A percentile compares a stretch with the other conserved stretches of the same genome.
These are phyloP conservation scores for Aporophyla nigra DNA, from an alignment of 2,888 invertebrate genomes.

Conservation along the genomic window DNA sequence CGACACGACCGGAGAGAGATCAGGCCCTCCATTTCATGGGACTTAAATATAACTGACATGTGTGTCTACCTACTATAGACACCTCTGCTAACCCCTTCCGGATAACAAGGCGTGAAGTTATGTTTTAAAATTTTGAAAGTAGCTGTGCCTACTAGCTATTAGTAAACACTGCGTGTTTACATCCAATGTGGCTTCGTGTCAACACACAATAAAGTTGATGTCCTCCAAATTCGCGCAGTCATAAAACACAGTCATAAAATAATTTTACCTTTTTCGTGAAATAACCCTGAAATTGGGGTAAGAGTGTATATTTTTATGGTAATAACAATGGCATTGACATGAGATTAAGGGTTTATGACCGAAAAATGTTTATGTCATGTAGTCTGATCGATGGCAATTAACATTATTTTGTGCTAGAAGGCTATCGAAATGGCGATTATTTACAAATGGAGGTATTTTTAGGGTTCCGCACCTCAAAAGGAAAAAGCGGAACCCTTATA, in stretches of 20 bases:
- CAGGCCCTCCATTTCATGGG: no score
- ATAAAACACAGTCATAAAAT: constrained; percentile 35
- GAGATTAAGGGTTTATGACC: constrained; percentile 18
- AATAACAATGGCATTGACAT: constrained; percentile 24
- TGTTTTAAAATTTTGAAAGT: not conserved
- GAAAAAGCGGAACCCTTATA: no score
- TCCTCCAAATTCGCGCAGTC: constrained; percentile 3
- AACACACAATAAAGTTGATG: constrained; percentile 32
- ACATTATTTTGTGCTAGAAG: not conserved
- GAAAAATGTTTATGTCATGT: constrained; percentile 10
- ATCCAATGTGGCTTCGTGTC: constrained; percentile 27
- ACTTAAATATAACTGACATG: no score
- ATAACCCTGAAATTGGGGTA: constrained; percentile 31
- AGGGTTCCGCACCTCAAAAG: no score
- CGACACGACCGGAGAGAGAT: no score
- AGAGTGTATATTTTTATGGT: constrained; percentile 26
- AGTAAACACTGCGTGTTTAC: constrained; percentile 8
- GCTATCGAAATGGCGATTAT: not conserved
- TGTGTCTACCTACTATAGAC: no score
- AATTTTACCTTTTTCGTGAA: constrained; percentile 20
- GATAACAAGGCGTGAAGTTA: no score
- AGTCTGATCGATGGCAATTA: constrained; percentile 1
- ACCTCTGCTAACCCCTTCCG: no score
- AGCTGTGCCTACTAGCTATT: not conserved
- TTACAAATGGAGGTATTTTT: no score